Evolutionary conservation across 2,888 invertebrate genomes (phyloP).

Genomic region (Aspidapion aeneum): DNA sequence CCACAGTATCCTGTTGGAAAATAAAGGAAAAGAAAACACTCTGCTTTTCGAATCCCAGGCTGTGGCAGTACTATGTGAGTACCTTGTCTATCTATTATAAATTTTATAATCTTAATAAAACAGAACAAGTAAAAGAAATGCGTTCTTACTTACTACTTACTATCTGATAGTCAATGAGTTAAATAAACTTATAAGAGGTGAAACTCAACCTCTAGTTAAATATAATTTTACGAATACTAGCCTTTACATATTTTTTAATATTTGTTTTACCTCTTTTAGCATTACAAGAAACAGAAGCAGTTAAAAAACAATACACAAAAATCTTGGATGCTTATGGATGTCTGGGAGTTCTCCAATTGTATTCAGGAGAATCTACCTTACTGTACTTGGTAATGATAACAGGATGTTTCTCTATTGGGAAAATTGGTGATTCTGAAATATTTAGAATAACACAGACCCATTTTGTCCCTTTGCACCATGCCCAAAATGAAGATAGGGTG

Average conservation of each 20-base stretch:
- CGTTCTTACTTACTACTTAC: no score
- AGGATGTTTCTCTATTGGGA: conserved; percentile 95
- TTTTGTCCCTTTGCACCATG: conserved; percentile 82
- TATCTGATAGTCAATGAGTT: no score
- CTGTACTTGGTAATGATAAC: conserved; percentile 91
- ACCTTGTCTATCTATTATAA: conserved; percentile 21
- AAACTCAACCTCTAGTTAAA: no score
- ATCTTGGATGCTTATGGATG: conserved; percentile 94
- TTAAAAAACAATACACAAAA: conserved; percentile 87
- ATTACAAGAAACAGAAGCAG: conserved; percentile 81
- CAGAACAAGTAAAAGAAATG: no score
- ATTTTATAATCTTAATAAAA: conserved; percentile 15
- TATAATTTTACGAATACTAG: no score
- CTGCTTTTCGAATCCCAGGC: conserved; percentile 91
- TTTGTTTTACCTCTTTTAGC: conserved; percentile 50
- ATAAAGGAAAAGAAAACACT: conserved; percentile 80
- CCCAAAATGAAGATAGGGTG: conserved; percentile 59
- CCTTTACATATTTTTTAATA: conserved; percentile 19
- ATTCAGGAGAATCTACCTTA: conserved; percentile 79
- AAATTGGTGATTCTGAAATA: conserved; percentile 91
- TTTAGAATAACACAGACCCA: conserved; percentile 92
- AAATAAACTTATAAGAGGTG: no score
- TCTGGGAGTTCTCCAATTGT: conserved; percentile 87
- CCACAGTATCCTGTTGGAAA: conserved; percentile 87
- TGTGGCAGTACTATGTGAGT: conserved; percentile 77